These are phyloP conservation scores for Zosterops japonicus DNA, from an alignment of 2,113 vertebrate genomes.

Conservation along the genomic window DNA sequence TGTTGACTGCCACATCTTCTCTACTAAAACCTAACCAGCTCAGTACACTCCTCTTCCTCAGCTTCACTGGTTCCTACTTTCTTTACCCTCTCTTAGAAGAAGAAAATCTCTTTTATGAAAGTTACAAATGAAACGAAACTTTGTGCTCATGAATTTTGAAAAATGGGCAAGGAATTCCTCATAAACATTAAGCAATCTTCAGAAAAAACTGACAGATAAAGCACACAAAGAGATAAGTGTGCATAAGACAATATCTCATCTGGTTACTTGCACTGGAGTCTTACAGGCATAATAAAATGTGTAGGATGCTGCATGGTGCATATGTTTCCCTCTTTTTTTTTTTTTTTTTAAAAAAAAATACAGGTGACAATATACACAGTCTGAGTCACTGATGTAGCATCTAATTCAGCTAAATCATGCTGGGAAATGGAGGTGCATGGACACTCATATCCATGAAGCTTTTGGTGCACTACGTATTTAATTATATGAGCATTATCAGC, in stretches of 20 bases:
- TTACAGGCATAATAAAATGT: background rate
- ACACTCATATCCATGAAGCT: background rate
- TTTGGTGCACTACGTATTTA: background rate
- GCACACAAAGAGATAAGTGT: background rate
- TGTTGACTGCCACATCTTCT: background rate
- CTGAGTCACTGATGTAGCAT: background rate
- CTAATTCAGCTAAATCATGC: background rate
- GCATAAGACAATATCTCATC: background rate
- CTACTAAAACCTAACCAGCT: background rate
- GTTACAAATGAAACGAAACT: background rate
- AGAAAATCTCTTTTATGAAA: background rate
- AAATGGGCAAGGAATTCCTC: background rate
- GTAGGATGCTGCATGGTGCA: background rate
- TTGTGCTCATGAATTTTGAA: background rate
- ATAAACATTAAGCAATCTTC: conserved; percentile 4
- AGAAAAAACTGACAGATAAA: background rate
- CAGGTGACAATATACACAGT: background rate
- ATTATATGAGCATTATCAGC: background rate
- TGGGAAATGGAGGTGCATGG: background rate
- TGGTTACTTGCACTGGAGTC: background rate
- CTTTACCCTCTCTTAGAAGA: background rate
- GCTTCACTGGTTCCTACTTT: background rate
- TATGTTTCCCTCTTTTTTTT: too few relatives aligned
- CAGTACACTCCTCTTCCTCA: background rate
- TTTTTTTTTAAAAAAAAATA: background rate